Conservation (phyloP, 2,113 vertebrate genomes). For the Mus musculus region DNA sequence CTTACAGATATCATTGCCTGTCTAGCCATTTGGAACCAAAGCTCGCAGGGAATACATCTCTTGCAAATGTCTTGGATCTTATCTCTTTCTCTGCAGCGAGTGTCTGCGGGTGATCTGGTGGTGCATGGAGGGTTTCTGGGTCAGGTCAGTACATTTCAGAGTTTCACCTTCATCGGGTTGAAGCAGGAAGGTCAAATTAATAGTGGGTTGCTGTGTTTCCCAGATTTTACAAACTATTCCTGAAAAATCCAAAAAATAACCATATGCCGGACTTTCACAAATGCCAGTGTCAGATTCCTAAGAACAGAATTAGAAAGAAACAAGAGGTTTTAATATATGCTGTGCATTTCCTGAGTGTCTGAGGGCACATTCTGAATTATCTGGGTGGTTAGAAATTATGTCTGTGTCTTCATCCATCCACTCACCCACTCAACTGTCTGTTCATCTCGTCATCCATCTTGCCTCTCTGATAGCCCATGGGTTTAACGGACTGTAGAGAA, state of each 20-base stretch:
- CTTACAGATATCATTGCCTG: background rate
- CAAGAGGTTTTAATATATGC: background rate
- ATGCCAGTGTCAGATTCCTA: background rate
- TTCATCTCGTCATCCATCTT: background rate
- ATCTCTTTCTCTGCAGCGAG: background rate
- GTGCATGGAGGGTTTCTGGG: background rate
- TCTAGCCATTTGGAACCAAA: constrained; percentile 10
- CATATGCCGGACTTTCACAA: background rate
- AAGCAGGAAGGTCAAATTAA: constrained; percentile 4
- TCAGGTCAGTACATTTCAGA: background rate
- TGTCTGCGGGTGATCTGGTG: background rate
- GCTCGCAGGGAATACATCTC: background rate
- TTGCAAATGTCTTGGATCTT: constrained; percentile 13
- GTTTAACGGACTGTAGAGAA: constrained; percentile 33
- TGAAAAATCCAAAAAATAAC: background rate
- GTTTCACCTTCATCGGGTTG: background rate
- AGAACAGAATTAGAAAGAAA: constrained; percentile 1
- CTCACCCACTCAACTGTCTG: background rate
- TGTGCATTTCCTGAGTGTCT: background rate
- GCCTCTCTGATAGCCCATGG: constrained; percentile 12
- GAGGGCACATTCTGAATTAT: constrained; percentile 9
- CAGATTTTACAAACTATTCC: background rate
- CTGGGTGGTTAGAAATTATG: constrained; percentile 13
- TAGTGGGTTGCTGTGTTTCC: background rate
- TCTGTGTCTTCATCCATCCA: background rate